Percentiles rank a stretch among this genome's conserved stretches.
Conservation (phyloP, 2,797 vertebrate genomes). For the Salmo trutta region DNA sequence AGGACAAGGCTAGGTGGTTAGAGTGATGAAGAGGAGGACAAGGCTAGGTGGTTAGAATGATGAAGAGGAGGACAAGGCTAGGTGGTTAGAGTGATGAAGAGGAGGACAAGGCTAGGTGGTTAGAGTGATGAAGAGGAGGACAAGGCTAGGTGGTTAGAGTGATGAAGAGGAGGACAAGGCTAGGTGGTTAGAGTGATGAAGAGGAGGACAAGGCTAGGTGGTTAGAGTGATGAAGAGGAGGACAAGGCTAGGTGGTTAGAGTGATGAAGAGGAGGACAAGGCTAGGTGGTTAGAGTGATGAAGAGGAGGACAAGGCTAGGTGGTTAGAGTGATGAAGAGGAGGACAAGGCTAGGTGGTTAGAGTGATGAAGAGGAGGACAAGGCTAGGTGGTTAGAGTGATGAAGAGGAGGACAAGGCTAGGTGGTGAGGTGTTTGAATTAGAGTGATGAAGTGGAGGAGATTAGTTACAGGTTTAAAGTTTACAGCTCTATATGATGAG, state of each 20-base stretch:
- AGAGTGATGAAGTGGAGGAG: not conserved
- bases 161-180: no score
- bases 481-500: no score
- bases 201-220: not conserved
- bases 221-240: no score
- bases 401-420: no score
- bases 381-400: not conserved
- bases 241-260: no score
- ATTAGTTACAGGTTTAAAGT: not conserved
- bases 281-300: not conserved
- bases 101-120: no score
- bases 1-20: not conserved
- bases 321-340: no score
- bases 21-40: no score
- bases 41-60: not conserved
- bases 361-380: not conserved
- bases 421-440: no score
- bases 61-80: not conserved
- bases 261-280: not conserved
- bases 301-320: no score
- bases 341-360: no score
- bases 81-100: not conserved
- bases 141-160: not conserved
- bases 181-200: not conserved
- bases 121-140: not conserved